phyloP scores from a whole-genome alignment of 2,797 vertebrate genomes.

The Astyanax mexicanus region DNA sequence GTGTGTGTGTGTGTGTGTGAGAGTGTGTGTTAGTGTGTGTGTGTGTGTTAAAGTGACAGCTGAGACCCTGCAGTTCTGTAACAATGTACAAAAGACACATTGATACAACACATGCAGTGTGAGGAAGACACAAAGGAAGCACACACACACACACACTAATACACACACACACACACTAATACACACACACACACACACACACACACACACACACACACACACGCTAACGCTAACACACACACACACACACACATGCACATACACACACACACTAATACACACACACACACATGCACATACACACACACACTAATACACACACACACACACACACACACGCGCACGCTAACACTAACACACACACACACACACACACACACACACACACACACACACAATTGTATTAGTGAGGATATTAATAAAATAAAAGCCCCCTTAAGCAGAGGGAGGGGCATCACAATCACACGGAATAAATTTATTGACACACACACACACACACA shows the following conservation, averaged over 20 bases:
- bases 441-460: constrained; percentile 2
- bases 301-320: too few species aligned
- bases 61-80: background rate
- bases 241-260: background rate
- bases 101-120: background rate
- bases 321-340: background rate
- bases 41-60: background rate
- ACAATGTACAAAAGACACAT: background rate
- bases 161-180: constrained; percentile 45
- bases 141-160: background rate
- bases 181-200: too few species aligned
- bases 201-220: too few species aligned
- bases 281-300: too few species aligned
- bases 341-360: background rate
- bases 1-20: too few species aligned
- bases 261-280: constrained; percentile 42
- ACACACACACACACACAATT: constrained; percentile 36
- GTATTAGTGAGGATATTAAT: constrained; percentile 48
- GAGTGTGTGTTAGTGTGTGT: too few species aligned
- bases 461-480: constrained; percentile 31
- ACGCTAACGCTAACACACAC: background rate
- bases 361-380: constrained; percentile 34
- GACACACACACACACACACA: background rate
- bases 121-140: background rate
- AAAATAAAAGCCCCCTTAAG: constrained; percentile 49